phyloP scores from a whole-genome alignment of 2,113 vertebrate species.

The Catharus minimus region DNA sequence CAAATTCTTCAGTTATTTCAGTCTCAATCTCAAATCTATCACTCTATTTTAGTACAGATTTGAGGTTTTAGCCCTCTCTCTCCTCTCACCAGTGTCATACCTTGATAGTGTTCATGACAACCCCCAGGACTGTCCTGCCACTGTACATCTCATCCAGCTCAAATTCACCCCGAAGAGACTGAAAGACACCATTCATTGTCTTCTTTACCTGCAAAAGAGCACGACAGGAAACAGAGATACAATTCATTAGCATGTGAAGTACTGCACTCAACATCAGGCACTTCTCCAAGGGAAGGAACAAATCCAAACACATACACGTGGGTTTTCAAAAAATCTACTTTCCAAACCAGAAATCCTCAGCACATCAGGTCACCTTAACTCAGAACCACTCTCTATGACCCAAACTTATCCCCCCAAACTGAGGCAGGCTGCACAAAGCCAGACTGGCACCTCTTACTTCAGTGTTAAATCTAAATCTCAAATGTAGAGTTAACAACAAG shows the following conservation, averaged over 20 bases:
- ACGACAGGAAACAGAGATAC: not conserved
- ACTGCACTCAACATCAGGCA: not conserved
- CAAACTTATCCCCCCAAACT: not conserved
- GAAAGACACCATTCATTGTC: slow-evolving; percentile 96
- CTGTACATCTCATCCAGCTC: slow-evolving; percentile 85
- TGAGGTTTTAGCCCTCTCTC: not conserved
- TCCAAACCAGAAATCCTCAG: not conserved
- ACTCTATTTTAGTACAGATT: not conserved
- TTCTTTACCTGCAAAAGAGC: slow-evolving; percentile 85
- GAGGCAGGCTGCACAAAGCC: not conserved
- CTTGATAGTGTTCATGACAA: slow-evolving; percentile 92
- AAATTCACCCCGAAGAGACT: slow-evolving; percentile 88
- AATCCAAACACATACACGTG: accelerated
- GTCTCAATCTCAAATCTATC: too few relatives aligned
- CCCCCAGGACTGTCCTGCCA: slow-evolving; percentile 81
- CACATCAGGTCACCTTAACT: not conserved
- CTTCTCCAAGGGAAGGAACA: not conserved
- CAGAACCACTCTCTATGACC: not conserved
- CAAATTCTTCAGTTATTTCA: not conserved
- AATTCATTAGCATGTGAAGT: not conserved
- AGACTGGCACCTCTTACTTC: not conserved
- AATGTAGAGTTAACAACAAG: not conserved
- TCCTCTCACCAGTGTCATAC: slow-evolving; percentile 48
- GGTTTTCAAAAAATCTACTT: not conserved
- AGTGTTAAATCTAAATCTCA: not conserved